These are phyloP conservation scores for Anthoscopus minutus DNA, from an alignment of 2,113 vertebrate genomes.

Conservation along the genomic window DNA sequence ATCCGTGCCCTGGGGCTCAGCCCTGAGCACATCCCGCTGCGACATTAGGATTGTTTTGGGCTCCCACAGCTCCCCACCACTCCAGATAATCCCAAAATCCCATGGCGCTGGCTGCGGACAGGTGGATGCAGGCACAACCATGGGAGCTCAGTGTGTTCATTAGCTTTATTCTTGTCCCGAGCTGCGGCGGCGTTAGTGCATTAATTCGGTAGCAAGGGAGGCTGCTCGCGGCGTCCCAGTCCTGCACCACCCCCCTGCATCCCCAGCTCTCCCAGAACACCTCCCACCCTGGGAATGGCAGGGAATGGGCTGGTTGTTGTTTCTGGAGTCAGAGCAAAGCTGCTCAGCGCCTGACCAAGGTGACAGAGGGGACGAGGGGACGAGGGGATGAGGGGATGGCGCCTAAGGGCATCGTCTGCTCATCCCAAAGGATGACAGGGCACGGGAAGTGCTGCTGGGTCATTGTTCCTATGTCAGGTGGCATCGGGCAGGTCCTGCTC, in stretches of 20 bases:
- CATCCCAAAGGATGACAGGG: neutral
- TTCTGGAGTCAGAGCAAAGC: neutral
- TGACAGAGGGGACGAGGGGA: neutral
- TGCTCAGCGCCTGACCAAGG: neutral
- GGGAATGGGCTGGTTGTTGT: accelerated
- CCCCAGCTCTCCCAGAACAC: neutral
- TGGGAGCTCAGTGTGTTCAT: neutral
- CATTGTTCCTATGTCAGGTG: neutral
- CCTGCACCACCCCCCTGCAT: neutral
- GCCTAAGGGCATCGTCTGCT: neutral
- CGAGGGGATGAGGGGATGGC: neutral
- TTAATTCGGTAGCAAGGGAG: neutral
- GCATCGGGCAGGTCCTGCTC: neutral
- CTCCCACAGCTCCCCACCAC: accelerated
- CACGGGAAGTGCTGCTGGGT: neutral
- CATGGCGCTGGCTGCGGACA: accelerated
- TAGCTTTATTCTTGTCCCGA: neutral
- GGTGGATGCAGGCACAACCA: neutral
- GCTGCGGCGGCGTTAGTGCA: accelerated
- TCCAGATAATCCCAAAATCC: neutral
- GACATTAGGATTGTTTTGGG: neutral
- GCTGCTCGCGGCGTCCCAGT: neutral
- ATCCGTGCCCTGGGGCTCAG: neutral
- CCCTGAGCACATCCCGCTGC: accelerated
- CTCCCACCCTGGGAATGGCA: neutral